Conservation (phyloP, 2,797 vertebrate species). For the Bucorvus abyssinicus region DNA sequence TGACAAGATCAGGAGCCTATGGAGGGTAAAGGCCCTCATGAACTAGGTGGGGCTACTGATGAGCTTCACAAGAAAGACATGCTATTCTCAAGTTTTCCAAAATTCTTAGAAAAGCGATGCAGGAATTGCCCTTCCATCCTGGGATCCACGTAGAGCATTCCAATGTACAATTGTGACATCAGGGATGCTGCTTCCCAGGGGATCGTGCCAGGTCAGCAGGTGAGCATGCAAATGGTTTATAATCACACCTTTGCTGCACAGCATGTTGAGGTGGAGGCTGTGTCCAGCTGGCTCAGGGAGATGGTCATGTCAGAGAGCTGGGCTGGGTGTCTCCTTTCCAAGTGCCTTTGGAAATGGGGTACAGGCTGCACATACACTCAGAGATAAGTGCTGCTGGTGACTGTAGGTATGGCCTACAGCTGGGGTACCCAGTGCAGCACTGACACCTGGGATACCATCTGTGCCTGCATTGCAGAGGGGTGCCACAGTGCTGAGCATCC, state of each 20-base stretch:
- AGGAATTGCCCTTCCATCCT: not conserved
- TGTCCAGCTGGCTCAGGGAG: not conserved
- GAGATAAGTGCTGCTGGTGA: not conserved
- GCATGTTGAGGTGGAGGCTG: no score
- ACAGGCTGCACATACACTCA: accelerated
- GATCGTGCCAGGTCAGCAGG: not conserved
- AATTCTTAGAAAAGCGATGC: not conserved
- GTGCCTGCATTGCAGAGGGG: not conserved
- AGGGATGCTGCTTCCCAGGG: not conserved
- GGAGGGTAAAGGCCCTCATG: not conserved
- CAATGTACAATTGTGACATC: not conserved
- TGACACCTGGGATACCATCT: no score
- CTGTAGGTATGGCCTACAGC: accelerated
- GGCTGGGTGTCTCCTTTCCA: not conserved
- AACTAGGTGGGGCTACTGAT: not conserved
- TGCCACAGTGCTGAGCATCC: not conserved
- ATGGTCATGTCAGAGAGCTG: not conserved
- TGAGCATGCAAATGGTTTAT: accelerated
- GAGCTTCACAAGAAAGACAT: not conserved
- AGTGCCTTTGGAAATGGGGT: not conserved
- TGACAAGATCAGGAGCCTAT: not conserved
- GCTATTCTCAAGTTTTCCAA: not conserved
- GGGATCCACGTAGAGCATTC: not conserved
- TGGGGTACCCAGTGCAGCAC: not conserved
- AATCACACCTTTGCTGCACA: not conserved